These are phyloP conservation scores for Cosmia pyralina DNA, from an alignment of 2,888 invertebrate genomes.

Conservation along the genomic window DNA sequence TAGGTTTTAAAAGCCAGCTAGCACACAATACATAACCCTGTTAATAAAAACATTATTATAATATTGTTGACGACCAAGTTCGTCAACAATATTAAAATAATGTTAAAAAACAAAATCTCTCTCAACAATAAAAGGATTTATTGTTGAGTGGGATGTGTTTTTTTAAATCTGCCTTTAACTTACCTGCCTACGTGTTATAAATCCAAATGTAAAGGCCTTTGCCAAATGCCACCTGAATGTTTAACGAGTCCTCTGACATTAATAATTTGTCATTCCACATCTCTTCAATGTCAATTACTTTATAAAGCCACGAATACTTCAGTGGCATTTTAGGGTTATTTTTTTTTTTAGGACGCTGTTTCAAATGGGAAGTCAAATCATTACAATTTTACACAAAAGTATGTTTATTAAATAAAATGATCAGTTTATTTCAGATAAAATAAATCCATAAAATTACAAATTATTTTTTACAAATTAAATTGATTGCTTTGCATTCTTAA, in stretches of 20 bases:
- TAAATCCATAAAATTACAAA: too few relatives aligned
- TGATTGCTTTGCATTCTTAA: too few relatives aligned
- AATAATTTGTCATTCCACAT: not conserved
- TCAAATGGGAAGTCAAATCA: too few relatives aligned
- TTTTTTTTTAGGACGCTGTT: too few relatives aligned
- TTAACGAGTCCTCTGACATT: not conserved
- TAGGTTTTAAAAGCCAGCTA: not conserved
- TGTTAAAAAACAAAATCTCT: too few relatives aligned
- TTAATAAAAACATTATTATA: not conserved
- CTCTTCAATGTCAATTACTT: conserved; percentile 7
- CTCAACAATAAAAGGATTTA: too few relatives aligned
- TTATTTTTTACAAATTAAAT: too few relatives aligned
- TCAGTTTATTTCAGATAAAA: too few relatives aligned
- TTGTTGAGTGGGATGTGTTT: not conserved
- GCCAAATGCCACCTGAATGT: conserved; percentile 8
- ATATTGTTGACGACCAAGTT: too few relatives aligned
- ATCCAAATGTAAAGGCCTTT: not conserved
- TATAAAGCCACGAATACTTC: not conserved
- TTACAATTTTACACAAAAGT: too few relatives aligned
- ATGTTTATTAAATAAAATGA: too few relatives aligned
- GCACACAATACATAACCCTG: not conserved
- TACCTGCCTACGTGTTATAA: not conserved
- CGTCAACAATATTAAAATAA: too few relatives aligned
- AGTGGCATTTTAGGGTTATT: not conserved
- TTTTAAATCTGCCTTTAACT: not conserved